A percentile compares a stretch with the other conserved stretches of the same genome.
These are phyloP conservation scores for Endomychus coccineus DNA, from an alignment of 2,888 invertebrate species.

Conservation along the genomic window DNA sequence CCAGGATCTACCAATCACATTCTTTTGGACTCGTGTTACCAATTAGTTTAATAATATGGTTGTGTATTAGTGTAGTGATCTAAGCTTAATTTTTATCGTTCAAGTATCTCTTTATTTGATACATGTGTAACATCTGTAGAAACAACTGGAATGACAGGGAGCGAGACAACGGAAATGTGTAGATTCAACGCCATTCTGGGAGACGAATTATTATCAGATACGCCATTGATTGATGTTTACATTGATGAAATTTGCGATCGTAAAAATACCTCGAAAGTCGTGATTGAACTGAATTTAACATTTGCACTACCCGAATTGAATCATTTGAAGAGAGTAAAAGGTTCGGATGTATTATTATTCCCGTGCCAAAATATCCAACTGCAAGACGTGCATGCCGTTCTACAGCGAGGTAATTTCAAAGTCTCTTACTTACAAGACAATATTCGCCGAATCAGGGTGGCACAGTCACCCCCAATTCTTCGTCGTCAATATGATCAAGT, in stretches of 20 bases:
- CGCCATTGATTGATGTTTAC: slow-evolving; percentile 49
- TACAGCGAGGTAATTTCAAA: slow-evolving; percentile 48
- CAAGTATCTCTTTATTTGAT: too few species aligned
- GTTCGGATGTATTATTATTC: slow-evolving; percentile 53
- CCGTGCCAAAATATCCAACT: slow-evolving; percentile 31
- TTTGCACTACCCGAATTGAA: slow-evolving; percentile 54
- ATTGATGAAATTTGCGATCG: slow-evolving; percentile 54
- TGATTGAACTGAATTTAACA: slow-evolving; percentile 51
- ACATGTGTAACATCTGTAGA: too few species aligned
- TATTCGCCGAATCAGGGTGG: slow-evolving; percentile 51
- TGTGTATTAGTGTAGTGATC: too few species aligned
- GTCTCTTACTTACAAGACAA: slow-evolving; percentile 46
- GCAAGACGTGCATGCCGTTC: slow-evolving; percentile 28
- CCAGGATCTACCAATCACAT: too few species aligned
- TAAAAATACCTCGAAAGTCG: slow-evolving; percentile 55
- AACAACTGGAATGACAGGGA: too few species aligned
- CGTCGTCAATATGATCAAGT: slow-evolving; percentile 58
- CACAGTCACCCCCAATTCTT: slow-evolving; percentile 55
- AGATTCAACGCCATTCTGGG: slow-evolving; percentile 7
- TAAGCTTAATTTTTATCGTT: too few species aligned
- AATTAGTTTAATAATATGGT: too few species aligned
- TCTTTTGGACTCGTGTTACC: too few species aligned
- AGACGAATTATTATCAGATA: slow-evolving; percentile 8
- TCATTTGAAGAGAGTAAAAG: slow-evolving; percentile 67
- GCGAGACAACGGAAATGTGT: neutral